Base-by-base conservation (phyloP, 2,797 vertebrate genomes). In the Hoplostethus mediterraneus region DNA sequence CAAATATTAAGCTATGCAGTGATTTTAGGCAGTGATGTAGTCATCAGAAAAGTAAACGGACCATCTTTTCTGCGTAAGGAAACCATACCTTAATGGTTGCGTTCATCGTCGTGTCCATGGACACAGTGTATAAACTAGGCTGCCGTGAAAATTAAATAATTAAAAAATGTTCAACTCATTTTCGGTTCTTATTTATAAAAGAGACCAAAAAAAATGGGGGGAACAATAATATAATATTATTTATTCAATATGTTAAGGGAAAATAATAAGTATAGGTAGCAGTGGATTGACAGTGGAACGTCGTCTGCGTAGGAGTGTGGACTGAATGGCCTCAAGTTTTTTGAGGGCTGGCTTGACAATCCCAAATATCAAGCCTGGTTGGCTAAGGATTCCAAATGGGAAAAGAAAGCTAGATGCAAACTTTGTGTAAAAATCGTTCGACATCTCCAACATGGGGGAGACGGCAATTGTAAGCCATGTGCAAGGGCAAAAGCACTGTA, bases 321-420 rank as follows among this genome's bases (percentile, higher is more conserved):
- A 38, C 56, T 40, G 38, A 40, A 40, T 2, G 9, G 38, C 38
- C 49, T 28, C 49, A 36, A 54, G 52, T 54, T 54, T 52, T 13
- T 28, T 25, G 21, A 54, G 25, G 52, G 25, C 28, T 54, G 25
- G 52, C 52, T 54, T 54, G 52, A 28, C 25, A 54, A 31, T 54
- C 52, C 10, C 28, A 54, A 54, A 54, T 54, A 54, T 54, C 31
- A 30, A 54, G 28, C 25, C 25, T 54, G 52, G 52, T 31, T 54
- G 52, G 52, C 52, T 9, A 52, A 52, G 49, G 14, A 25, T 8
- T 17, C 48, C 25, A 56, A 56, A 56, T 28, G 52, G 52, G 52
- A 54, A 31, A 56, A 56, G 25, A 56, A 56, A 56, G 54, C 54
- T 56, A 30, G 14, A 33, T 56, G 54, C 54, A 58, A 58, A 40